Base-by-base conservation (phyloP, 2,888 invertebrate species). In the Trissonchulus latispiculum region DNA sequence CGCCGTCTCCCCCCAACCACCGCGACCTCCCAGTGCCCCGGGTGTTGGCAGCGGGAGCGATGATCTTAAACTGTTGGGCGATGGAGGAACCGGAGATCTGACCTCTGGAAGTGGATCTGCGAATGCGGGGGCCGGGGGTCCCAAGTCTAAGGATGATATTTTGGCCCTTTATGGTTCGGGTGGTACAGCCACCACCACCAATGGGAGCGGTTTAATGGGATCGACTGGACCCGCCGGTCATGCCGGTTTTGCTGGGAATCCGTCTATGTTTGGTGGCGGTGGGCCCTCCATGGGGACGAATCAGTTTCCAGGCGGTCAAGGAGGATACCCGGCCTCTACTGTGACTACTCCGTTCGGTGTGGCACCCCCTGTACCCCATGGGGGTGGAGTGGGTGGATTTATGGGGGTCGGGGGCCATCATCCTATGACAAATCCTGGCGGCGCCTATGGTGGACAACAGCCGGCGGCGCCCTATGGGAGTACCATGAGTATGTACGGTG, bases 131-230 rank as follows among this genome's bases (percentile, higher is more conserved):
- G 59, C 59, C 59, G n/a, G n/a, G 29, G 64, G 64, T 8, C 3
- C 64, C 28, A 70, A 70, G 29, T 28, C 70, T 2, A 70, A 70
- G 31, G 31, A 70, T 31, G 70, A 70, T 70, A 70, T 70, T 70
- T 15, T 70, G 48, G 70, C 70, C 2, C 29, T 70, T 8, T 70
- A 36, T 36, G 70, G 36, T 28, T 37, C 35, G 15, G 32, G 64
- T 62, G 31, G 64, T 3, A 3, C 28, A 8, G 64, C 28, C 8
- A 29, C 28, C 31, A 62, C 3, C 28, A 15, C n/a, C 3, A 8
- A 3, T 15, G 8, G 23, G 64, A 23, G 8, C 48, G 23, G 23
- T 23, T 15, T 48, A 15, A 15, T 48, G 8, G 48, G 48, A 8
- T 48, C 48, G 8, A 48, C 48, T 8, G 8, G 8, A 15, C 8